Base-by-base conservation (phyloP, 2,888 invertebrate genomes). In the Caenorhabditis plicata region DNA sequence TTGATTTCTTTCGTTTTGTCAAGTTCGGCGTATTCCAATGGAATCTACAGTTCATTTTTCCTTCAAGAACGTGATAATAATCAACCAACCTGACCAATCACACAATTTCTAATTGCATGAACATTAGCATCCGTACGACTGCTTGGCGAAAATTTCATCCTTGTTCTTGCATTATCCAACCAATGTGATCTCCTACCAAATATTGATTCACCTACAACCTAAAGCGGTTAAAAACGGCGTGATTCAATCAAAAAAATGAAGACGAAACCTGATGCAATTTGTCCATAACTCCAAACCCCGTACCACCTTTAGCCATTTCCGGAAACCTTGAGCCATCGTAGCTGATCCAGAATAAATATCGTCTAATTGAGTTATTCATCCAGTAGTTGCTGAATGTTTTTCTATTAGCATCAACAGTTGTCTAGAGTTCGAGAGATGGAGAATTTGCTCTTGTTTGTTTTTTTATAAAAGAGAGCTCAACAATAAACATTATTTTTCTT, bases 271-370 rank as follows among this genome's bases (percentile, higher is more conserved):
- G 58, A 20, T 68, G 49, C 23, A 74, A 39, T 0, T 73, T 46
- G 44, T 76, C 74, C 57, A 76, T 63, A 4, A 74, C 71, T 8
- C 76, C 74, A 42, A 63, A 67, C 9, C 71, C 73, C 1, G 71
- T 69, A 19, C 64, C 68, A 26, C 73, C 71, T 45, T 64, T 64
- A 0, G 76, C 75, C 69, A 74, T 72, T 64, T 73, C 76, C 15
- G 71, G 70, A 50, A 76, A 75, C 25, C 53, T 55, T 3, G 70
- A 72, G 20, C 76, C 76, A 53, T 76, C 68, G 49, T 73, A 76
- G 2, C 62, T 49, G 15, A 76, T 65, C 75, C 76, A 75, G 23
- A 76, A 66, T 8, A 76, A 29, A 46, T 67, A 74, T 23, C 76
- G 61, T 20, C 57, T 44, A 38, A 58, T 52, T 41, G 27, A n/a